Evolutionary conservation across 2,113 vertebrate genomes (phyloP), one percentile per base, ranked within the genome.

Genomic region (Vulpes ferrilata): DNA sequence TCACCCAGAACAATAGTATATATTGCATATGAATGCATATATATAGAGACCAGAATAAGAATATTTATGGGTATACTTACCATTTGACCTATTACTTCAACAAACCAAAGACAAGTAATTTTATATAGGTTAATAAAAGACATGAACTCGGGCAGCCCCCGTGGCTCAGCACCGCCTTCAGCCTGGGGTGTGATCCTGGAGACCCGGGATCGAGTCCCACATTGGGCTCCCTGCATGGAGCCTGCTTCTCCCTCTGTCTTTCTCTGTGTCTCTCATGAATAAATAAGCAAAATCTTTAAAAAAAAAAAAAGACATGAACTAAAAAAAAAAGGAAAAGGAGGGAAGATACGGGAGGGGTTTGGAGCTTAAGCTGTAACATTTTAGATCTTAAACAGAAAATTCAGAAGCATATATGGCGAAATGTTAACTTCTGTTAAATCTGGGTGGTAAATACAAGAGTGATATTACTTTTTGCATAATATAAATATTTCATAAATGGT

Each of bases 391-490:
- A 48, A 62, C 7, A 23, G 55, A 79, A 59, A 65, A 25, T 51
- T 65, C 87, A 95, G 81, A 71, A 65, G 22, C n/a, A 32, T 67
- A 43, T 30, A 22, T 38, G 30, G 62, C 19, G 84, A 73, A 79
- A 92, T 84, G 22, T 73, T 83, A 83, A 73, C 43, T 38, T 73
- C 43, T 91, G 60, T 83, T 88, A 87, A 91, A 84, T 84, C 32
- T 92, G 38, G 12, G 6, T 55, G 43, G 11, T 79, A 48, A 94
- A 62, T 43, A 59, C n/a, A 48, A 62, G 71, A 87, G 4, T 32
- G 17, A 79, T 74, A 20, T n/a, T 80, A 67, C 90, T 80, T 97
- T 82, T 57, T 67, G 6, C 64, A 43, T 78, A 32, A 73, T 79
- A 83, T 55, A 86, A 95, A 62, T 82, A 78, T 81, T 60, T 90